Evolutionary conservation across 2,888 invertebrate species (phyloP).

Genomic region (Dexiosoma caninum): DNA sequence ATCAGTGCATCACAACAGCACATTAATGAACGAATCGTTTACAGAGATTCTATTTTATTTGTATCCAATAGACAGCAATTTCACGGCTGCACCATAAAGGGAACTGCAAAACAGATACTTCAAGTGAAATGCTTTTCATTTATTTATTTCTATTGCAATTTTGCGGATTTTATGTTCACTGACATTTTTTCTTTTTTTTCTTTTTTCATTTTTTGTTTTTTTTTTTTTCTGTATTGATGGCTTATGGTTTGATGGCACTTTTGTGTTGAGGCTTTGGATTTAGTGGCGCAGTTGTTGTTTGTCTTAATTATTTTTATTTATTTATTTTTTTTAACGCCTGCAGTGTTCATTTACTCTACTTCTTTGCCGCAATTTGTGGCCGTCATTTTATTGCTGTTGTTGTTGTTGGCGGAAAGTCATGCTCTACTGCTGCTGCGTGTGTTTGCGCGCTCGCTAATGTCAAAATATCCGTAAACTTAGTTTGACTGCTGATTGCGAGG

Average conservation of each 20-base stretch:
- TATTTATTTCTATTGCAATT: conserved; percentile 25
- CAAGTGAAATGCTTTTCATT: conserved; percentile 55
- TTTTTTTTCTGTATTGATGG: neutral
- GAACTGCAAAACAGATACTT: conserved; percentile 7
- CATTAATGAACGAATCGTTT: conserved; percentile 49
- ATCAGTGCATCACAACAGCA: conserved; percentile 21
- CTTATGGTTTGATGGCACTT: conserved; percentile 16
- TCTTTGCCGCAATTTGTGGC: conserved; percentile 41
- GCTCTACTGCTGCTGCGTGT: neutral
- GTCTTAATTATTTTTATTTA: conserved; percentile 52
- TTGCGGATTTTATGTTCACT: conserved; percentile 34
- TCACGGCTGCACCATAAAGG: neutral
- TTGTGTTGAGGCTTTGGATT: too few species aligned
- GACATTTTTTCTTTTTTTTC: neutral
- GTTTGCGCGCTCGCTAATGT: conserved; percentile 15
- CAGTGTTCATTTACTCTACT: conserved; percentile 52
- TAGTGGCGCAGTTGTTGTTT: conserved; percentile 33
- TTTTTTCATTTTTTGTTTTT: neutral
- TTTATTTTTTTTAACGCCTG: conserved; percentile 45
- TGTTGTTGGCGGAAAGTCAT: conserved; percentile 12
- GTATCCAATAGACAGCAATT: conserved; percentile 43
- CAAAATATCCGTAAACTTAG: conserved; percentile 36
- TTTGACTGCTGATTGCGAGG: conserved; percentile 57
- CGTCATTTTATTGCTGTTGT: too few species aligned
- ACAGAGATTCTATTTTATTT: conserved; percentile 43